Evolutionary conservation across 2,888 invertebrate genomes (phyloP).

Genomic region (Tortricodes alternella): DNA sequence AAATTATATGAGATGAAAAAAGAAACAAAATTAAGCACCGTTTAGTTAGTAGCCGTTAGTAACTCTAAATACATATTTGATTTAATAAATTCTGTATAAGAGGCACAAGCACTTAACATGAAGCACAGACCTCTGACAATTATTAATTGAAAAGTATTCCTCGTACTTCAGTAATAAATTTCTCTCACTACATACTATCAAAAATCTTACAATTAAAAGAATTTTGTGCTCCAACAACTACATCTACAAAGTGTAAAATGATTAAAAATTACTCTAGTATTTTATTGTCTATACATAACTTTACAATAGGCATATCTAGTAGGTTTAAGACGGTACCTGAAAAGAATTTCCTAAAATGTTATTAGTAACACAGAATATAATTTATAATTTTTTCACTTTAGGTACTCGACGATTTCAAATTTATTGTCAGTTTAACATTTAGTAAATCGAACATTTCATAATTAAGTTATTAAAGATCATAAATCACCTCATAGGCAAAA

Average conservation of each 20-base stretch:
- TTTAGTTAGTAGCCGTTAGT: conserved; percentile 16
- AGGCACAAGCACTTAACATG: conserved; percentile 18
- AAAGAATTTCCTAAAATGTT: conserved; percentile 23
- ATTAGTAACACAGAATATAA: conserved; percentile 19
- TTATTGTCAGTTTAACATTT: conserved; percentile 29
- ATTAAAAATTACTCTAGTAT: conserved; percentile 50
- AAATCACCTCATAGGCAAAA: conserved; percentile 13
- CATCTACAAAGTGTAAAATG: conserved; percentile 71
- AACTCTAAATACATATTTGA: conserved; percentile 11
- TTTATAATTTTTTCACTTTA: neutral
- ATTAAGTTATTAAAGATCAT: neutral
- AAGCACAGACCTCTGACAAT: conserved; percentile 30
- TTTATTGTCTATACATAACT: conserved; percentile 34
- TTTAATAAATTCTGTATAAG: neutral
- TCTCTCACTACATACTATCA: conserved; percentile 52
- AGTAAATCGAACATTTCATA: conserved; percentile 15
- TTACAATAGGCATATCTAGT: conserved; percentile 25
- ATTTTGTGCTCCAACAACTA: conserved; percentile 77
- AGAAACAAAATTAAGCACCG: conserved; percentile 19
- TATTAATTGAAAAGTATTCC: conserved; percentile 13
- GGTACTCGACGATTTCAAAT: conserved; percentile 10
- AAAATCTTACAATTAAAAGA: conserved; percentile 60
- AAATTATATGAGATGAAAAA: conserved; percentile 1
- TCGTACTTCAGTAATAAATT: conserved; percentile 40
- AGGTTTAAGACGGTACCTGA: conserved; percentile 22